Conservation (phyloP, 2,888 invertebrate genomes). For the Brachypterus glaber region DNA sequence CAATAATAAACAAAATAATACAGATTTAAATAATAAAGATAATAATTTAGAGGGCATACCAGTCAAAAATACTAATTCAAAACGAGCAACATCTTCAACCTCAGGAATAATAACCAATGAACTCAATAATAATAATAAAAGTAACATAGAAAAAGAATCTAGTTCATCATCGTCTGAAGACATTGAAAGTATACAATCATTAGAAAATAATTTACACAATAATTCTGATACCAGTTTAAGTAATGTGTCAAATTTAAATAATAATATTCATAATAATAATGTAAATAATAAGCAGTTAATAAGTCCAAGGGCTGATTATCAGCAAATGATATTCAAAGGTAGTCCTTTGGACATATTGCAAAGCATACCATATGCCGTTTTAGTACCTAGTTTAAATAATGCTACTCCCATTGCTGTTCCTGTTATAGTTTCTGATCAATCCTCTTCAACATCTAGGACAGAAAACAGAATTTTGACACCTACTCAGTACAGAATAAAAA, state of each 20-base stretch:
- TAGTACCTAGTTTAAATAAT: slow-evolving; percentile 44
- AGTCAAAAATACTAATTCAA: too few relatives aligned
- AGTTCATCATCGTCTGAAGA: too few relatives aligned
- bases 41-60: slow-evolving; percentile 12
- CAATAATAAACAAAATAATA: neutral
- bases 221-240: neutral
- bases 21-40: slow-evolving; percentile 14
- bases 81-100: too few relatives aligned
- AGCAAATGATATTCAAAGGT: slow-evolving; percentile 39
- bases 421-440: slow-evolving; percentile 22
- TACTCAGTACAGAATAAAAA: slow-evolving; percentile 44
- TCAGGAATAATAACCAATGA: slow-evolving; percentile 17
- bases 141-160: slow-evolving; percentile 19
- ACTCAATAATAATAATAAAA: slow-evolving; percentile 23
- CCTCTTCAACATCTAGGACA: slow-evolving; percentile 30
- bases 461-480: slow-evolving; percentile 50
- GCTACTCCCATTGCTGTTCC: slow-evolving; percentile 30
- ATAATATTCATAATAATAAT: neutral
- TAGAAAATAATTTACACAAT: slow-evolving; percentile 4
- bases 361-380: slow-evolving; percentile 51
- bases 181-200: slow-evolving; percentile 17
- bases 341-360: slow-evolving; percentile 40
- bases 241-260: neutral
- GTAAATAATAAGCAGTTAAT: neutral
- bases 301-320: slow-evolving; percentile 29